Base-by-base conservation (phyloP, 2,113 vertebrate species). In the Pseudopodoces humilis region DNA sequence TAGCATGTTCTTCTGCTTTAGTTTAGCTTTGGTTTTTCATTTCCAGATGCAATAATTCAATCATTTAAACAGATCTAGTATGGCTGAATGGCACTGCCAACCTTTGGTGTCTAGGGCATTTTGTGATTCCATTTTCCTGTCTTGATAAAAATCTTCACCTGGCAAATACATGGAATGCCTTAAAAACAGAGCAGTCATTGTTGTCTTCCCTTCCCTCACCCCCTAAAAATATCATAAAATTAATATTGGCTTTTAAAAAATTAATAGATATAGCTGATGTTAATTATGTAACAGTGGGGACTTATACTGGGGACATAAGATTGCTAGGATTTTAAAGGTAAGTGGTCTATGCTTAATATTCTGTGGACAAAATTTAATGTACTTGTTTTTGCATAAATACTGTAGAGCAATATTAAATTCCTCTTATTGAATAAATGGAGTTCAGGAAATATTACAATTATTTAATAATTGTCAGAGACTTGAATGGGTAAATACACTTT, bases 131-230 rank as follows among this genome's bases (percentile, higher is more conserved):
- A 27, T 86, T 59, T 91, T 56, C 18, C 41, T 64, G 15, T 39
- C 22, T 47, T 79, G n/a, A 76, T 43, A 49, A 50, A 92, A 49
- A 28, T 55, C 33, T 69, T 59, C n/a, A 44, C 18, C 33, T 44
- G 27, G n/a, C 3, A 55, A 80, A 77, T 47, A 53, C 20, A 35
- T 5, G 33, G 15, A 46, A 74, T 13, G 4, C 16, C 52, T 72
- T 84, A 43, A 76, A 68, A 65, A 35, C 49, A n/a, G 18, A 39
- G 11, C 16, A 85, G 75, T 30, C 8, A 33, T 28, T 53, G 17
- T 49, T 89, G 18, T 59, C 31, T 77, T 68, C 39, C 9, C 35
- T 65, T 21, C 15, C 30, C 13, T 18, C 0, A 0, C 0, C 1
- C 4, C 7, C 8, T 10, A 15, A 30, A 60, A 86, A n/a, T 10